Evolutionary conservation across 2,797 vertebrate genomes (phyloP).

Genomic region (Gadopsis bispinosus): DNA sequence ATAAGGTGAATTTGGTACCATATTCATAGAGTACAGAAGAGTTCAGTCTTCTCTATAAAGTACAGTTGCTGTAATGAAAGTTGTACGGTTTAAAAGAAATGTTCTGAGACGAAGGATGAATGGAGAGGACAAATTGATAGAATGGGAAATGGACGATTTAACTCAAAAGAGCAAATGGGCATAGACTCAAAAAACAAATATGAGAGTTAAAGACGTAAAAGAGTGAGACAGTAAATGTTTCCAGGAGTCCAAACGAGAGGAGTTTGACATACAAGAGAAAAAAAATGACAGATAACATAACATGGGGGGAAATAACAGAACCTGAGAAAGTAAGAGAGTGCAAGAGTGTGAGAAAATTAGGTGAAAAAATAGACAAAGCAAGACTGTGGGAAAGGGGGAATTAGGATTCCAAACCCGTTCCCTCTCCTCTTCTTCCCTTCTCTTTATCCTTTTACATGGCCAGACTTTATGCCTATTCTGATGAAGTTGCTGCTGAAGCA

Average conservation of each 20-base stretch:
- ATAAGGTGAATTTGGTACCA: not conserved
- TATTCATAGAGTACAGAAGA: not conserved
- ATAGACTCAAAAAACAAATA: constrained; percentile 18
- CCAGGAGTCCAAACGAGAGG: constrained; percentile 12
- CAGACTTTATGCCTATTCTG: constrained; percentile 21
- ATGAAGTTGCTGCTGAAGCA: constrained; percentile 35
- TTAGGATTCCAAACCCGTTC: constrained; percentile 66
- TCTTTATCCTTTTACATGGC: constrained; percentile 43
- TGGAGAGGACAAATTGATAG: not conserved
- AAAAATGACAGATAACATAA: constrained; percentile 33
- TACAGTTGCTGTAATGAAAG: not conserved
- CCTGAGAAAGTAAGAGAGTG: constrained; percentile 25
- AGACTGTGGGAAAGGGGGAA: constrained; percentile 70
- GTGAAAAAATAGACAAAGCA: constrained; percentile 8
- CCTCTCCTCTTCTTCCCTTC: constrained; percentile 34
- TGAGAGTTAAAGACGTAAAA: constrained; percentile 10
- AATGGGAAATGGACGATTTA: not conserved
- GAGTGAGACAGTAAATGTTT: constrained; percentile 18
- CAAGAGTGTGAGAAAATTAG: constrained; percentile 52
- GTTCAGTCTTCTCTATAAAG: not conserved
- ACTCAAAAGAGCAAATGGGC: not conserved
- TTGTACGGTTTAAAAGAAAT: not conserved
- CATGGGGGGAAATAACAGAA: constrained; percentile 7
- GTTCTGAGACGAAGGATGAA: not conserved
- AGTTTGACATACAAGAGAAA: constrained; percentile 19